Base-by-base conservation (phyloP, 1,140 invertebrate species). In the Diuraphis noxia region DNA sequence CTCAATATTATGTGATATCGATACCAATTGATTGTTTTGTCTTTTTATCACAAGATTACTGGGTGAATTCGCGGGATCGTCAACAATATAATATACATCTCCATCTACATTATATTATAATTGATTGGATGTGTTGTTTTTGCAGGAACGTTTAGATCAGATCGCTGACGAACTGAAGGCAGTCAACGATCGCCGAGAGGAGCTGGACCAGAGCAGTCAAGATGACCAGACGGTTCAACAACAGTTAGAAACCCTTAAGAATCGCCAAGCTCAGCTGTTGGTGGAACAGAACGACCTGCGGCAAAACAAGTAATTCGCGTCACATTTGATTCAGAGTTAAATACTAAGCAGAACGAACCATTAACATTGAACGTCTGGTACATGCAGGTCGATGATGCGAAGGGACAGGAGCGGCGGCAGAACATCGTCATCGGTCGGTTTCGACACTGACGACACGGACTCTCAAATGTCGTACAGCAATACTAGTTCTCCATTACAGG, bases 391-490 rank as follows among this genome's bases (percentile, higher is more conserved):
- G 92, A 91, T 81, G 92, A 91, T 82, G 89, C 88, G 77, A 92
- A 92, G 56, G 92, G 92, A 93, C 94, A 49, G 85, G 93, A 95
- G 94, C 92, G 94, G 94, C 92, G 94, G 94, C 93, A 94, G 94
- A 34, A 93, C 94, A 90, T 94, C 95, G 92, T 94, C 94, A 0
- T 94, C 94, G 0, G 94, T 93, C 88, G 93, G 94, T 63, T 93
- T 93, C 43, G 94, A 94, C 90, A 95, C 95, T n/a, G 96, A 96
- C 92, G 96, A 96, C 93, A 95, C 95, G 43, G 96, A 97, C 93
- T 96, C 96, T 41, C 95, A 96, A 92, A 96, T 96, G 93, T 96
- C 96, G 0, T 96, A 96, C 92, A 96, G 96, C 93, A 96, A 96
- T 93, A 95, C 96, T 63, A 96, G 96, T 93, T 96, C 96, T 63